These are phyloP conservation scores for Loxodonta africana DNA, from an alignment of 2,113 vertebrate genomes.

Conservation along the genomic window DNA sequence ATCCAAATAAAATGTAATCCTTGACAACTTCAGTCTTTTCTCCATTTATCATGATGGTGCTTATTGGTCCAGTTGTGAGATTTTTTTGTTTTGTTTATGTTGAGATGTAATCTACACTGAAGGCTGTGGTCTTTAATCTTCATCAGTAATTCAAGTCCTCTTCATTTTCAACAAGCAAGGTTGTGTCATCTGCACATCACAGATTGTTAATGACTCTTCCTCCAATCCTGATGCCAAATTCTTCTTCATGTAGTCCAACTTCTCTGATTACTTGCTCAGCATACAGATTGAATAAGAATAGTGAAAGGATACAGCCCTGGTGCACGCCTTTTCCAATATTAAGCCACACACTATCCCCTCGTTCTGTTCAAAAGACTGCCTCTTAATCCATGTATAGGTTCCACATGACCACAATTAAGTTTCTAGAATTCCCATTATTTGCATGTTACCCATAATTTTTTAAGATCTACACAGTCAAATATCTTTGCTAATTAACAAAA, in stretches of 20 bases:
- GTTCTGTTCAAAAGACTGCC: not conserved
- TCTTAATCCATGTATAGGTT: not conserved
- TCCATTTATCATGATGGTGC: not conserved
- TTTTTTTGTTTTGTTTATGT: no score
- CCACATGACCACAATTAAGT: not conserved
- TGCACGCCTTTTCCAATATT: not conserved
- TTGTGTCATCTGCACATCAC: not conserved
- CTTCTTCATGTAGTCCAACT: not conserved
- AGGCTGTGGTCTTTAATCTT: not conserved
- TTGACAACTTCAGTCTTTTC: not conserved
- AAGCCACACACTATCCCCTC: not conserved
- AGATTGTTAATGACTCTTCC: not conserved
- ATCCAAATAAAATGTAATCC: not conserved
- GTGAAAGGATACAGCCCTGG: not conserved
- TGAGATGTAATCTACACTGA: no score
- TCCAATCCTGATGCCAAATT: no score
- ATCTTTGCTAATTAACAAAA: not conserved
- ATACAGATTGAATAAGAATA: not conserved
- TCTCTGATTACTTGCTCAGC: not conserved
- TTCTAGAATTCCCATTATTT: not conserved
- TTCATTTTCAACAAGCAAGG: not conserved
- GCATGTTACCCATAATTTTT: not conserved
- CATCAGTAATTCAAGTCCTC: not conserved
- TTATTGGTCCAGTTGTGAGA: not conserved
- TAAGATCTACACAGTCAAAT: not conserved